These are phyloP conservation scores for Copsychus sechellarum DNA, from an alignment of 2,113 vertebrate species.

Conservation along the genomic window DNA sequence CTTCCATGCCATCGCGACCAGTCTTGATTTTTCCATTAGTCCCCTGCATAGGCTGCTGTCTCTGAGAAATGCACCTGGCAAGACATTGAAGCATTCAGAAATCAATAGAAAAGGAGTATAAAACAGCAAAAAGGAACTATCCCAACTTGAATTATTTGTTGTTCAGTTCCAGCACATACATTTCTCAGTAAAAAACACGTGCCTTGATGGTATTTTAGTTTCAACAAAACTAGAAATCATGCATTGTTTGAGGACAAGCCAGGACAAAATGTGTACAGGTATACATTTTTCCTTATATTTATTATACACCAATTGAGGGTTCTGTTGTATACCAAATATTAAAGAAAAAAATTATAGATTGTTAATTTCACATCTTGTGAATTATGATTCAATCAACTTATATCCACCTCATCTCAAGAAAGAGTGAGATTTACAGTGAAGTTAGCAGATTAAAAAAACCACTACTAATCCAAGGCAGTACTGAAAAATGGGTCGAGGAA, in stretches of 20 bases:
- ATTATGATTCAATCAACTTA: neutral
- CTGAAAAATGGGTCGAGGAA: neutral
- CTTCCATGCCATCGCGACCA: neutral
- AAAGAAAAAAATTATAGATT: neutral
- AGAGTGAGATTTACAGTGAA: neutral
- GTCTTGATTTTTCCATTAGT: neutral
- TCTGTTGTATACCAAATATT: neutral
- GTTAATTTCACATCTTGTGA: neutral
- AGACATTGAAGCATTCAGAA: neutral
- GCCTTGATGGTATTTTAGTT: neutral
- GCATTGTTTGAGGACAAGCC: neutral
- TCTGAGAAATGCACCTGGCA: neutral
- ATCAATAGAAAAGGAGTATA: neutral
- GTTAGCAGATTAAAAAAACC: neutral
- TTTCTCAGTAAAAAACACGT: neutral
- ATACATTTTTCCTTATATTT: neutral
- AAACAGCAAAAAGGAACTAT: neutral
- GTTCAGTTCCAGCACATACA: neutral
- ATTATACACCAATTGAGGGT: rapidly evolving
- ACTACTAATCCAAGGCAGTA: neutral
- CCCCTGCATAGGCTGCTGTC: neutral
- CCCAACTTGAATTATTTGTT: neutral
- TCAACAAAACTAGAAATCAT: neutral
- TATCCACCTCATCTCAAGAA: neutral
- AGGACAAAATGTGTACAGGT: neutral